Evolutionary conservation across 2,113 vertebrate genomes (phyloP).

Genomic region (Channa maculata): DNA sequence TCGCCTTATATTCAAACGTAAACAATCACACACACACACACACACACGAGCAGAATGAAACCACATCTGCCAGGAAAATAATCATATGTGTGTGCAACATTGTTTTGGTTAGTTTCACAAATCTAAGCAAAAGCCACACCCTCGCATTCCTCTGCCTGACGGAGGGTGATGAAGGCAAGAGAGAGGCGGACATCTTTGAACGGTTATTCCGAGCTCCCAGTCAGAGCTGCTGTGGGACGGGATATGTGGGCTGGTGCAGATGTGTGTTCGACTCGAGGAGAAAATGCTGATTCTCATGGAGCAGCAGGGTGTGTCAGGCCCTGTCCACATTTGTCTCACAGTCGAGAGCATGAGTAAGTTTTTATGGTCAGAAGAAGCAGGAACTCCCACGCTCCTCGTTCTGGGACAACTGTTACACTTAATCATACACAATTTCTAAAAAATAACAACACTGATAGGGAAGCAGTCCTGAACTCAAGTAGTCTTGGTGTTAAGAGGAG

Average conservation of each 20-base stretch:
- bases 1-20: too few relatives aligned
- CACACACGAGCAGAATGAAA: conserved; percentile 7
- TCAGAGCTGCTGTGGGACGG: conserved; percentile 58
- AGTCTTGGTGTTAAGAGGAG: too few relatives aligned
- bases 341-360: conserved; percentile 37
- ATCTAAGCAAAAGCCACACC: conserved; percentile 54
- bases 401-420: not conserved
- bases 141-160: conserved; percentile 61
- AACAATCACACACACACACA: conserved; percentile 6
- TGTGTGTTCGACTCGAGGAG: conserved; percentile 7
- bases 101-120: conserved; percentile 22
- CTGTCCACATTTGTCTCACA: conserved; percentile 39
- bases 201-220: conserved; percentile 62
- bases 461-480: too few relatives aligned
- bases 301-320: conserved; percentile 49
- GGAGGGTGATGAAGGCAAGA: conserved; percentile 49
- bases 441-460: too few relatives aligned
- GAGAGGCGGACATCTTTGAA: conserved; percentile 69
- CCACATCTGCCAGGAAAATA: conserved; percentile 10
- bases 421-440: not conserved
- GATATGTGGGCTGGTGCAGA: conserved; percentile 33
- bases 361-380: conserved; percentile 7
- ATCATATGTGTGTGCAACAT: conserved; percentile 13
- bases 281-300: conserved; percentile 45
- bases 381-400: conserved; percentile 15